Evolutionary conservation across 1,140 invertebrate species (phyloP).

Genomic region (Globodera rostochiensis): DNA sequence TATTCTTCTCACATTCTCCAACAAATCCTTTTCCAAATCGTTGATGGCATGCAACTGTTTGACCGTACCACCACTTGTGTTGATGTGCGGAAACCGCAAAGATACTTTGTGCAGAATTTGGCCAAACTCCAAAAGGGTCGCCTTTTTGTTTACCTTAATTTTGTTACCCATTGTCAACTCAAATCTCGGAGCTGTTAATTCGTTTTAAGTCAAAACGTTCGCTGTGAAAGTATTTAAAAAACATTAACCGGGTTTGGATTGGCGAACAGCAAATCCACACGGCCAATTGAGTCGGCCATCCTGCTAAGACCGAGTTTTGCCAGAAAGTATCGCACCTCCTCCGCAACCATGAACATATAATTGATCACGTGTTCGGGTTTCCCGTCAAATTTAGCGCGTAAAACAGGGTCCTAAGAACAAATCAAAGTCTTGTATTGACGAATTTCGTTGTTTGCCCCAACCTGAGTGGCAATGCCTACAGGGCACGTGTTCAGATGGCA

Average conservation of each 20-base stretch:
- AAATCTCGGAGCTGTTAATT: no score
- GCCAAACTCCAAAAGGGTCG: conserved; percentile 81
- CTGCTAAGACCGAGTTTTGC: conserved; percentile 83
- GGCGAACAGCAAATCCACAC: conserved; percentile 79
- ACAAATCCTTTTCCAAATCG: conserved; percentile 49
- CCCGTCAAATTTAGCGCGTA: conserved; percentile 93
- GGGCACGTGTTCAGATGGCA: conserved; percentile 99
- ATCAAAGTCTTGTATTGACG: neutral
- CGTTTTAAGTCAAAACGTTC: no score
- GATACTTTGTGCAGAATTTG: conserved; percentile 83
- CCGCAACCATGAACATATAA: conserved; percentile 91
- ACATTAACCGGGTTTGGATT: conserved; percentile 70
- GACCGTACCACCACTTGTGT: conserved; percentile 85
- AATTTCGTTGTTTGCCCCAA: conserved; percentile 25
- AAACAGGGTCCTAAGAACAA: conserved; percentile 78
- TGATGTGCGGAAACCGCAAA: conserved; percentile 82
- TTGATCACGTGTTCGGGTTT: conserved; percentile 97
- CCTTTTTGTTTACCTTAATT: conserved; percentile 73
- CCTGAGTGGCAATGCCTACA: conserved; percentile 91
- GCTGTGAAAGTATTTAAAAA: neutral
- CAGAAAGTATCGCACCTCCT: conserved; percentile 75
- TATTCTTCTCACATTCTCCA: conserved; percentile 21
- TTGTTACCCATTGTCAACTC: no score
- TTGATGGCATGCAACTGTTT: conserved; percentile 70
- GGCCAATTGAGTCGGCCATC: conserved; percentile 90